These are phyloP conservation scores for Anagyrus pseudococci DNA, from an alignment of 2,888 invertebrate genomes.

Conservation along the genomic window DNA sequence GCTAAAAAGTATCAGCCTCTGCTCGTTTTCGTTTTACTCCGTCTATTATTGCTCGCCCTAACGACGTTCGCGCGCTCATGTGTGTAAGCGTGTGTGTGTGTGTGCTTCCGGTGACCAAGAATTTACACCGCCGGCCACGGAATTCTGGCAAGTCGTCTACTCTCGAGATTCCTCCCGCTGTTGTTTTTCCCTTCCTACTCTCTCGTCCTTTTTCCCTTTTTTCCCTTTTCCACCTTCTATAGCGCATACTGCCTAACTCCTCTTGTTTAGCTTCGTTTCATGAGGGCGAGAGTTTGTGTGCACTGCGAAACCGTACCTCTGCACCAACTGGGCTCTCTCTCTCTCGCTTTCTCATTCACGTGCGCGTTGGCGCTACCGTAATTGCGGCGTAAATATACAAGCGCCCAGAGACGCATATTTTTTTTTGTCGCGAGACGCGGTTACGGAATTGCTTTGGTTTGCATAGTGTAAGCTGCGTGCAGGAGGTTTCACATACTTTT, in stretches of 20 bases:
- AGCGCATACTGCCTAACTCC: slow-evolving; percentile 1
- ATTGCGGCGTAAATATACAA: slow-evolving; percentile 7
- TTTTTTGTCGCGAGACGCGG: background rate
- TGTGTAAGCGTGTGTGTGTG: no score
- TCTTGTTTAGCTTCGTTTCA: background rate
- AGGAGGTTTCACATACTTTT: background rate
- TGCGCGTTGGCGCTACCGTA: slow-evolving; percentile 6
- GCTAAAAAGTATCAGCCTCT: no score
- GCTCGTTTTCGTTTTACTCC: no score
- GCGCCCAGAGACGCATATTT: background rate
- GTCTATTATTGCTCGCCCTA: no score
- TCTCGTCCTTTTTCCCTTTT: background rate
- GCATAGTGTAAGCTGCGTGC: background rate
- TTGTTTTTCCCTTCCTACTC: background rate
- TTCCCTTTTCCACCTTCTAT: background rate
- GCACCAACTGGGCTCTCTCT: background rate
- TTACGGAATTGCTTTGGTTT: background rate
- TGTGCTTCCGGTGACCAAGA: no score
- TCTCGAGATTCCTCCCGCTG: no score
- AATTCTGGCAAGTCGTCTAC: no score
- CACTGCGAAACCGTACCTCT: no score
- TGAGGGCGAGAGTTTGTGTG: no score
- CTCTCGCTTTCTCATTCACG: background rate
- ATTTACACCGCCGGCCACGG: no score
- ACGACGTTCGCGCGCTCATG: no score